Base-by-base conservation (phyloP, 2,888 invertebrate genomes). In the Anorthoa munda region DNA sequence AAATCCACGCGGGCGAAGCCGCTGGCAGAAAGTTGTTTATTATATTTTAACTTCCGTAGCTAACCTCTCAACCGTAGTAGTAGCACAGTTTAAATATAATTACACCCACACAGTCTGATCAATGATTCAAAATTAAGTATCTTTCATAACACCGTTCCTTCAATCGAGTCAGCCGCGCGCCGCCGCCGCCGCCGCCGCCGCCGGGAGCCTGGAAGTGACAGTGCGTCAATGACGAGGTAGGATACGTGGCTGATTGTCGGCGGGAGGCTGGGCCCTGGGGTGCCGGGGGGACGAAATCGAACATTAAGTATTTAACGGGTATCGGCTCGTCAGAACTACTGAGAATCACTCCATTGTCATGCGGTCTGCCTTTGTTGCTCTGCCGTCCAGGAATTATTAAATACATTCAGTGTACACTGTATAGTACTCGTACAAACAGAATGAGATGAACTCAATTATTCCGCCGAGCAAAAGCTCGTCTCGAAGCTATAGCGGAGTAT, bases 391-490 rank as follows among this genome's bases (percentile, higher is more conserved):
- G 48, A 69, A 69, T 69, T 69, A 72, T 79, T 83, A 18, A 67
- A 31, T 50, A 59, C 63, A 58, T 50, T 68, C 55, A n/a, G 56
- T 48, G 13, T 63, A 58, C 51, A n/a, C 46, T 50, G 56, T 18
- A n/a, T 51, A 39, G 67, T 45, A 31, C 21, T 39, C n/a, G 39
- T 31, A 26, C n/a, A 39, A 48, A 45, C 64, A 46, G 26, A 74
- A 69, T 46, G 53, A 51, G 56, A 64, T 55, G 50, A 55, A 56
- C 83, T 83, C 80, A 67, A 74, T 81, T 74, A 83, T 79, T 53
- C 51, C 31, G 45, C 50, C 63, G 64, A 60, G 69, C 59, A 69
- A 74, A 74, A 79, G 66, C 63, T 70, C 80, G 69, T 70, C 80
- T 70, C n/a, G 48, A 66, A 31, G 66, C 60, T 67, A 74, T 53